These are phyloP conservation scores for Drosophila insularis DNA, from an alignment of 1,140 invertebrate genomes.

Conservation along the genomic window DNA sequence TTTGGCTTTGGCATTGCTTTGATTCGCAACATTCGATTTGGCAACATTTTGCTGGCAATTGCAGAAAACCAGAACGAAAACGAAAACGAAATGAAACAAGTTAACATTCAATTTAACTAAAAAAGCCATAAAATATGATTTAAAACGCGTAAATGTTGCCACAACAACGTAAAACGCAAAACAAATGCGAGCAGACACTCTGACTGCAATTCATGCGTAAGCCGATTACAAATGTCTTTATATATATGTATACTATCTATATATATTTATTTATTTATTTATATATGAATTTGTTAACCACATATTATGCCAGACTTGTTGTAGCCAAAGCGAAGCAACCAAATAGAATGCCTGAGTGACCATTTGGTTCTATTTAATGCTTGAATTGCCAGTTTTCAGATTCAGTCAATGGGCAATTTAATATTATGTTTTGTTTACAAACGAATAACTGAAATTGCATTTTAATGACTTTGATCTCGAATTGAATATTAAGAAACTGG, in stretches of 20 bases:
- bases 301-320: slow-evolving; percentile 41
- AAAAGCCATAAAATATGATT: slow-evolving; percentile 80
- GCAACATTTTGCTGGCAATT: slow-evolving; percentile 46
- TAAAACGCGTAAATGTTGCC: slow-evolving; percentile 72
- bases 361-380: slow-evolving; percentile 21
- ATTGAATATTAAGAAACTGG: neutral
- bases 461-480: slow-evolving; percentile 1
- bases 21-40: slow-evolving; percentile 26
- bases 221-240: slow-evolving; percentile 56
- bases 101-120: slow-evolving; percentile 78
- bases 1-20: slow-evolving; percentile 24
- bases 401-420: slow-evolving; percentile 8
- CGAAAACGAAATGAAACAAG: slow-evolving; percentile 67
- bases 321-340: slow-evolving; percentile 36
- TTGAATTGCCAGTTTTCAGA: slow-evolving; percentile 10
- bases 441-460: neutral
- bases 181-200: slow-evolving; percentile 31
- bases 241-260: slow-evolving; percentile 27
- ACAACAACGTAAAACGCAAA: slow-evolving; percentile 15
- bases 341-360: slow-evolving; percentile 8
- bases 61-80: slow-evolving; percentile 77
- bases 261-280: slow-evolving; percentile 7
- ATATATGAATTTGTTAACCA: slow-evolving; percentile 5
- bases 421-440: slow-evolving; percentile 10
- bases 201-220: slow-evolving; percentile 64